These are phyloP conservation scores for Calliopum simillimum DNA, from an alignment of 2,888 invertebrate species.

Conservation along the genomic window DNA sequence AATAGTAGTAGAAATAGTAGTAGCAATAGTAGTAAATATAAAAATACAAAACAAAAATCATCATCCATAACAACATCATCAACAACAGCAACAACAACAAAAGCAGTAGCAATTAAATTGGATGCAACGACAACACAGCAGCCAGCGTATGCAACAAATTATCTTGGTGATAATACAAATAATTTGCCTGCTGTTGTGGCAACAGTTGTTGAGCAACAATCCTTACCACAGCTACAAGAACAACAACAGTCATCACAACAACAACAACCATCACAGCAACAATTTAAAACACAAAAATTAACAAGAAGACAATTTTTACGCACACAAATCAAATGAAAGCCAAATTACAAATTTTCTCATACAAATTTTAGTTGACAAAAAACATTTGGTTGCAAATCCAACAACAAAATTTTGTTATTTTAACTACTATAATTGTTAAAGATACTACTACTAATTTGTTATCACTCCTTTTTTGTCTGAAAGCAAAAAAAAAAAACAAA, in stretches of 20 bases:
- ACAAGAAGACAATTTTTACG: constrained; percentile 55
- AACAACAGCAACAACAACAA: constrained; percentile 35
- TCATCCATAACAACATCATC: constrained; percentile 36
- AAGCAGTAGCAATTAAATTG: neutral
- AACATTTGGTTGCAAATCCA: neutral
- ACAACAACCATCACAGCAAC: constrained; percentile 37
- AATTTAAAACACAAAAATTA: constrained; percentile 63
- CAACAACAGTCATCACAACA: constrained; percentile 38
- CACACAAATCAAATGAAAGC: constrained; percentile 58
- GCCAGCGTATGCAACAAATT: constrained; percentile 69
- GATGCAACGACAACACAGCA: constrained; percentile 46
- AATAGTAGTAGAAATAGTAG: constrained; percentile 52
- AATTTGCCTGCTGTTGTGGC: constrained; percentile 57
- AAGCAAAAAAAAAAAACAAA: neutral
- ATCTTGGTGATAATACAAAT: constrained; percentile 66
- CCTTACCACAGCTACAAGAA: constrained; percentile 44
- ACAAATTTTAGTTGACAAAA: constrained; percentile 3
- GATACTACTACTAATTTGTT: constrained; percentile 18
- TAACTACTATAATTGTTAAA: constrained; percentile 21
- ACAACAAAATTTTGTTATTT: constrained; percentile 18
- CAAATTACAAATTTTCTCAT: neutral
- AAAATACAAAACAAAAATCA: constrained; percentile 25
- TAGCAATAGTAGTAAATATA: constrained; percentile 48
- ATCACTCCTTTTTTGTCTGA: neutral
- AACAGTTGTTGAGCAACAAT: constrained; percentile 44